A percentile compares a stretch with the other conserved stretches of the same genome.
phyloP scores from a whole-genome alignment of 2,113 vertebrate species.

The Isurus oxyrinchus region DNA sequence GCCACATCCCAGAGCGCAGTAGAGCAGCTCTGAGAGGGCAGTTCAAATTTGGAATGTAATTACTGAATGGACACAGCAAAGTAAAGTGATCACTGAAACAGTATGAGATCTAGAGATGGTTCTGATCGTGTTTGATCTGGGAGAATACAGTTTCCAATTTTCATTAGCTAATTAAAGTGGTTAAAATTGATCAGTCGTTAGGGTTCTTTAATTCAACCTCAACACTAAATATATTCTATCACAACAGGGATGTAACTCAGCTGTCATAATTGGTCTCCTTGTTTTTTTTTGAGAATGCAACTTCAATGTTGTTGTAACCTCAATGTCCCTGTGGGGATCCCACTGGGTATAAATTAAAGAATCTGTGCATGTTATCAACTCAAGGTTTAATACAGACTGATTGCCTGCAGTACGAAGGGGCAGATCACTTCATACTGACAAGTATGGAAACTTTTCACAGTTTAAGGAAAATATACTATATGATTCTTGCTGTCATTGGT shows the following conservation, averaged over 20 bases:
- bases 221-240: neutral
- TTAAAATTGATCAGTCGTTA: neutral
- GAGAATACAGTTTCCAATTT: neutral
- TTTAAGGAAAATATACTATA: neutral
- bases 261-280: no score
- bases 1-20: neutral
- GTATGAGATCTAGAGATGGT: neutral
- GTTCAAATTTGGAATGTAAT: no score
- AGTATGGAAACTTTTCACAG: neutral
- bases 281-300: no score
- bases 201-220: neutral
- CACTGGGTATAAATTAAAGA: no score
- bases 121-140: neutral
- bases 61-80: no score
- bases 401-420: neutral
- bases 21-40: no score
- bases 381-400: no score
- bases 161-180: neutral
- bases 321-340: no score
- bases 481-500: neutral
- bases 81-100: no score
- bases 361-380: no score
- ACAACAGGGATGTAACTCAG: neutral
- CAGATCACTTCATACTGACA: neutral
- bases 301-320: no score